Evolutionary conservation across 2,888 invertebrate genomes (phyloP), one percentile per base, ranked within the genome.

Genomic region (Zaprionus lineosus): DNA sequence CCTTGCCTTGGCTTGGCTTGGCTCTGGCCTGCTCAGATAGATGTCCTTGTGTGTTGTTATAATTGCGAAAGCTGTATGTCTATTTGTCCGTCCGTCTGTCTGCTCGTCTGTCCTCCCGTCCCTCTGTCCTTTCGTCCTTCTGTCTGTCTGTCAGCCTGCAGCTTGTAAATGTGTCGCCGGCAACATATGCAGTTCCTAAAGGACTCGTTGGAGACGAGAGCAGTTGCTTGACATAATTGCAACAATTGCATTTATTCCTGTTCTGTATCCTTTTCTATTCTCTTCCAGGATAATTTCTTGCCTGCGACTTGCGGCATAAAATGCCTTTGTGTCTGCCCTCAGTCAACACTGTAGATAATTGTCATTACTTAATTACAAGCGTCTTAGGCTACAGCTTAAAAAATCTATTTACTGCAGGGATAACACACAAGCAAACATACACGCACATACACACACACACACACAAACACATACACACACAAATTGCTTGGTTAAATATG

Each of bases 181-280:
- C 36, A 44, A 47, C 60, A 66, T 51, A 56, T 73, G 67, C 24
- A 19, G 41, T 19, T 40, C 26, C 48, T 34, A 33, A 2, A 34
- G 44, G 36, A 47, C 37, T 44, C 34, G 43, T 26, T n/a, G 31
- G 56, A 62, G 71, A 51, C 53, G 56, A 75, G 57, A 19, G 18
- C 46, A 53, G 50, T 61, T 66, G 82, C 39, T 43, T 51, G 64
- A 59, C 67, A 82, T 70, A 82, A 82, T 82, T 78, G 83, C 71
- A 78, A 78, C 79, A 78, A 74, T 82, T 74, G 70, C 64, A 78
- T 50, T 76, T 60, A 53, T 41, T 37, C 37, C 40, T 21, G 37
- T 52, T 29, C 28, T 52, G 31, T 11, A n/a, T 40, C 15, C 24
- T 11, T 4, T 4, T n/a, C 24, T 4, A 24, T 3, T n/a, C n/a